Evolutionary conservation across 64 coral and sea anemone genomes (phyloP).

Genomic region (Actinia tenebrosa): DNA sequence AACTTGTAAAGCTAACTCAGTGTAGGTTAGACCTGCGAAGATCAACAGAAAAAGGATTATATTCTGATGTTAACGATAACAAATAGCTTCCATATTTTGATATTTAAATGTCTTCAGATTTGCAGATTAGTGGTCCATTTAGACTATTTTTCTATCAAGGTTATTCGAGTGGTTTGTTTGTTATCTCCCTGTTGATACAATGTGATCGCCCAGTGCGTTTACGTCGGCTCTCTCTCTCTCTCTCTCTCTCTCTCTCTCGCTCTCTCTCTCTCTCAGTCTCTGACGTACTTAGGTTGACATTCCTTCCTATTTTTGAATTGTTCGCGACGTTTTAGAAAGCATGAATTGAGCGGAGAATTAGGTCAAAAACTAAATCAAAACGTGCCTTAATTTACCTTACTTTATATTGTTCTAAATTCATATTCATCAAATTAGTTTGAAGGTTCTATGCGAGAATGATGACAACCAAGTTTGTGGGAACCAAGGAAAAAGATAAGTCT

Average conservation of each 20-base stretch:
- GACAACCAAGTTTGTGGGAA: no score
- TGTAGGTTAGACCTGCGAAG: neutral
- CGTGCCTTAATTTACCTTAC: no score
- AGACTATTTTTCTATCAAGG: slow-evolving; percentile 1
- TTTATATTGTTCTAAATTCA: no score
- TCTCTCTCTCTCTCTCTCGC: neutral
- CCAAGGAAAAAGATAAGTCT: no score
- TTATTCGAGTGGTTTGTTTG: neutral
- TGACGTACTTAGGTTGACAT: neutral
- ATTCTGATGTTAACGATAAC: neutral
- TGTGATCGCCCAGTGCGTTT: neutral
- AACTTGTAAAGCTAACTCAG: neutral
- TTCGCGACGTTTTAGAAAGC: neutral
- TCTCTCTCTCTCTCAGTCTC: no score
- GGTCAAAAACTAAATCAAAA: no score
- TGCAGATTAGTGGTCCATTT: slow-evolving; percentile 1
- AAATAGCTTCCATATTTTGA: neutral
- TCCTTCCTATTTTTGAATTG: neutral
- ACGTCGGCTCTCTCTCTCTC: neutral
- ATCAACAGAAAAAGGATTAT: neutral
- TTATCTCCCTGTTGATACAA: neutral
- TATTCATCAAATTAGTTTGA: no score
- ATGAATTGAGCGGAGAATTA: no score
- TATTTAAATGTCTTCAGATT: slow-evolving; percentile 1
- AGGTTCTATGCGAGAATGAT: no score